phyloP scores from a whole-genome alignment of 2,888 invertebrate species.

The Aporophyla lueneburgensis region DNA sequence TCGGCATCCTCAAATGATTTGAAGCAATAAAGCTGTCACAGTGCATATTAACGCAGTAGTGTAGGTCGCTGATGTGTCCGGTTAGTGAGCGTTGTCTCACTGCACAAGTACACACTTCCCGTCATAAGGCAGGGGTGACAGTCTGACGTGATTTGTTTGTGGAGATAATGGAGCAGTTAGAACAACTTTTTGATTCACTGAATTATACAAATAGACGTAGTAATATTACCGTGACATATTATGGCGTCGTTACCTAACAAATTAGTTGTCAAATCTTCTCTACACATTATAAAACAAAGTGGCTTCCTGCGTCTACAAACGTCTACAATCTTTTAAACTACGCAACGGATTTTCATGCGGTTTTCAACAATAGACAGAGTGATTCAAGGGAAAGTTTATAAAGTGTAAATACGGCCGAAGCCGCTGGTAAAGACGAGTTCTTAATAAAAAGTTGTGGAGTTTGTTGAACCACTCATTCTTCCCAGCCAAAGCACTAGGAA shows the following conservation, averaged over 20 bases:
- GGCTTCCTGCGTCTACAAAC: too few species aligned
- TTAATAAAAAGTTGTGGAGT: neutral
- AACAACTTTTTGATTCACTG: slow-evolving; percentile 6
- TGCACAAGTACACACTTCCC: slow-evolving; percentile 65
- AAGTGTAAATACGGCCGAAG: too few species aligned
- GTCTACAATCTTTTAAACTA: too few species aligned
- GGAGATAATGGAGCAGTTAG: slow-evolving; percentile 13
- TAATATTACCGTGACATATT: neutral
- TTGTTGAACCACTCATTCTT: neutral
- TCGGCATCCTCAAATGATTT: slow-evolving; percentile 42
- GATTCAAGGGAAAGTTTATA: too few species aligned
- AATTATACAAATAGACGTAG: neutral
- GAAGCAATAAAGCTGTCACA: slow-evolving; percentile 47
- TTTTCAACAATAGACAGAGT: too few species aligned
- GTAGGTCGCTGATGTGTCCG: slow-evolving; percentile 63
- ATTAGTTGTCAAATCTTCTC: neutral
- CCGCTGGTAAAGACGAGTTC: too few species aligned
- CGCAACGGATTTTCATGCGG: too few species aligned
- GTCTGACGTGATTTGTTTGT: neutral
- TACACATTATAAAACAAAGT: too few species aligned
- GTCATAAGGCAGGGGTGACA: slow-evolving; percentile 46
- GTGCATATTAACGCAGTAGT: slow-evolving; percentile 50
- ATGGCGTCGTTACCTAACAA: neutral
- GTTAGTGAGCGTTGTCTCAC: slow-evolving; percentile 55
- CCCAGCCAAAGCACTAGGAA: too few species aligned